A percentile compares a stretch with the other conserved stretches of the same genome.
Conservation (phyloP, 2,113 vertebrate species). For the Chelonoidis abingdonii region DNA sequence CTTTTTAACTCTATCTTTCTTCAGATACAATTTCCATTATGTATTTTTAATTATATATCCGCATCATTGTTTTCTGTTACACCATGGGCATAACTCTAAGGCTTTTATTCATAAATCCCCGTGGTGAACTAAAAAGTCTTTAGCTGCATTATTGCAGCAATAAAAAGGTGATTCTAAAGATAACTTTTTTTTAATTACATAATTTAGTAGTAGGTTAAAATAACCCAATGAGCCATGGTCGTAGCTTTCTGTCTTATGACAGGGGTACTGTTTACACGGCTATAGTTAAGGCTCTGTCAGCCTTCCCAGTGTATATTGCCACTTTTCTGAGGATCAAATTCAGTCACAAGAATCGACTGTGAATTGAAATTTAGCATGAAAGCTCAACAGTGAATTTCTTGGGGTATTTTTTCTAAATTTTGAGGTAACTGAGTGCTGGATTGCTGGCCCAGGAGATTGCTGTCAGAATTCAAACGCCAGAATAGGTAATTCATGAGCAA, state of each 20-base stretch:
- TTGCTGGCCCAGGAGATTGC: conserved; percentile 44
- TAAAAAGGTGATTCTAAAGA: conserved; percentile 29
- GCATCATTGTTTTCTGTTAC: conserved; percentile 23
- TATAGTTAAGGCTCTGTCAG: not conserved
- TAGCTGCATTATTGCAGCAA: conserved; percentile 37
- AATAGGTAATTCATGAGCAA: not conserved
- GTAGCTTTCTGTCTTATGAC: conserved; percentile 3
- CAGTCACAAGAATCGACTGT: conserved; percentile 11
- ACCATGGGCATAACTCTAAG: conserved; percentile 8
- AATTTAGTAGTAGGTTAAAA: conserved; percentile 19
- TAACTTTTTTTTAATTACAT: conserved; percentile 21
- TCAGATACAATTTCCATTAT: conserved; percentile 59
- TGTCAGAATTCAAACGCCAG: not conserved
- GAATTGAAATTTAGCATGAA: conserved; percentile 38
- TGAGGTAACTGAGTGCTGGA: not conserved
- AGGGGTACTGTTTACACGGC: not conserved
- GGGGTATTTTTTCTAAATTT: conserved; percentile 36
- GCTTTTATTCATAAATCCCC: conserved; percentile 28
- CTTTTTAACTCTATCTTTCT: conserved; percentile 44
- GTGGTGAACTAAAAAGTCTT: conserved; percentile 30
- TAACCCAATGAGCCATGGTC: conserved; percentile 17
- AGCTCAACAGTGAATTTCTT: conserved; percentile 3
- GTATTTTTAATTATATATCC: conserved; percentile 17
- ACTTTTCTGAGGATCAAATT: conserved; percentile 9
- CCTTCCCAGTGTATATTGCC: not conserved